Conservation (phyloP, 2,113 vertebrate species). For the Bubo scandiacus region DNA sequence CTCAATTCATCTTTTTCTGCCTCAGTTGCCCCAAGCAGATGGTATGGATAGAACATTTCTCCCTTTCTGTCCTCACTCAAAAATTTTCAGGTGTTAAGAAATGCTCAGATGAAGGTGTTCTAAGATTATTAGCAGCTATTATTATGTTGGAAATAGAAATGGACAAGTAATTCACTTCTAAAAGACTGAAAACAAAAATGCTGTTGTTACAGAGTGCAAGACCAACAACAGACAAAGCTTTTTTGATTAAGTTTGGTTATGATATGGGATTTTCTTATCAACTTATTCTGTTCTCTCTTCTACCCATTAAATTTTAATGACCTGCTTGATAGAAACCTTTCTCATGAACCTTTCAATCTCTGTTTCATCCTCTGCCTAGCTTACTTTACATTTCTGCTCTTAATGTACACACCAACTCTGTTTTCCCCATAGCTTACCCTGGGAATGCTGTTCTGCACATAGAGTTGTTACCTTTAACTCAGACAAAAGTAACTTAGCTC, state of each 20-base stretch:
- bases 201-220: background rate
- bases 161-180: background rate
- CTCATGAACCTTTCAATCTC: background rate
- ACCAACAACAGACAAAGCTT: background rate
- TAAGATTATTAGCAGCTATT: background rate
- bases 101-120: background rate
- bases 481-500: background rate
- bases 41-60: background rate
- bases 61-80: background rate
- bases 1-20: background rate
- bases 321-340: background rate
- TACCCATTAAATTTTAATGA: background rate
- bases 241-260: background rate
- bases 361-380: background rate
- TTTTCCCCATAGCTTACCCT: background rate
- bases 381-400: background rate
- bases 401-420: background rate
- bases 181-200: background rate
- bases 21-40: background rate
- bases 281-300: background rate
- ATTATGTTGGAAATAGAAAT: background rate
- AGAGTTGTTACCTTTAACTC: background rate
- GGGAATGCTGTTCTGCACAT: background rate
- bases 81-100: background rate
- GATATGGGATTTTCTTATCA: background rate